Base-by-base conservation (phyloP, 2,113 vertebrate genomes). In the Ictalurus furcatus region DNA sequence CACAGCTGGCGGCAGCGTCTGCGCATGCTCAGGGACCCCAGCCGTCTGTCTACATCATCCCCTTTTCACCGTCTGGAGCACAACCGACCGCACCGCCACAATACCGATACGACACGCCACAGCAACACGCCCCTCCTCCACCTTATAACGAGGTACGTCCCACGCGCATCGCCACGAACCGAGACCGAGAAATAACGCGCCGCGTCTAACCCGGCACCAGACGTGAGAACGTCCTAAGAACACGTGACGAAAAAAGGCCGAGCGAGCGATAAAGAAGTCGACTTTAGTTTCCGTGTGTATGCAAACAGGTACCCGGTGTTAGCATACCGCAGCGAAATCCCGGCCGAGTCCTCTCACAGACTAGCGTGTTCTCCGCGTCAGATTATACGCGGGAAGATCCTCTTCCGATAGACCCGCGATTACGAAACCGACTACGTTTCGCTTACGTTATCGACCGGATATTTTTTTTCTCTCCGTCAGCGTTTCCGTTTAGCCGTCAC, bases 131-230 rank as follows among this genome's bases (percentile, higher is more conserved):
- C 61, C 48, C 83, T 0, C 92, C 92, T 28, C 92, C 92, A 3
- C 6, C 90, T 16, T 92, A 92, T 19, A 37, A 85, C 13, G 91
- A 92, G 91, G 92, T 92, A 82, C 28, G 7, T 2, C 56, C 28
- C 12, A 8, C 8, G 1, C 56, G 28, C 19, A 23, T 12, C 84
- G 30, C 14, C 16, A 0, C 44, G 17, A 76, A 44, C 69, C 40
- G 19, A 44, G 69, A 37, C 14, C 9, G 12, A 54, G 2, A 59
- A 19, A 73, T 67, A 11, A 67, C 65, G n/a, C 21, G 28, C 52
- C 1, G 11, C 8, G 25, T 63, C 61, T 25, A 28, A 28, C 7
- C 28, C 12, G 25, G 21, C 61, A 65, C 23, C 28, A 25, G 61
- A 23, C 25, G 23, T 67, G 65, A 67, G 13, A 4, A 67, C 63